phyloP scores from a whole-genome alignment of 2,797 vertebrate species.

The Sternotherus odoratus region DNA sequence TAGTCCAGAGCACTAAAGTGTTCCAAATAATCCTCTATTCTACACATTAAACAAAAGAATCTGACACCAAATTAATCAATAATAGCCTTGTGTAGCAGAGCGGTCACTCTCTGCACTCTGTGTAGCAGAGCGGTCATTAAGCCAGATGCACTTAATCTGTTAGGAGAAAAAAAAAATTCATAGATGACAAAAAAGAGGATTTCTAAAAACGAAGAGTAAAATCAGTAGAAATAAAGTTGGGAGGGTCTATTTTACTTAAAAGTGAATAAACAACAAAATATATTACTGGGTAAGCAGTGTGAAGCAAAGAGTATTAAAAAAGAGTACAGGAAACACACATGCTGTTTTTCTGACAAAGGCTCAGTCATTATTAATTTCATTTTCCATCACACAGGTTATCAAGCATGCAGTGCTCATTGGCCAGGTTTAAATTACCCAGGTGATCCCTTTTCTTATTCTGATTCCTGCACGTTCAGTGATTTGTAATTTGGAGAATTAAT shows the following conservation, averaged over 20 bases:
- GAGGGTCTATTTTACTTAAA: too few relatives aligned
- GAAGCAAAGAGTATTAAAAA: background rate
- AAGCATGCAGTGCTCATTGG: accelerated
- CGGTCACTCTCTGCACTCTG: too few relatives aligned
- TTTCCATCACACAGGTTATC: background rate
- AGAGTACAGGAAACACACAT: too few relatives aligned
- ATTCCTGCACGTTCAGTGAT: background rate
- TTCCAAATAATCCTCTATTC: background rate
- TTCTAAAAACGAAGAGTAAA: too few relatives aligned
- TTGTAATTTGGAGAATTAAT: background rate
- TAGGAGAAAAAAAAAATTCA: too few relatives aligned
- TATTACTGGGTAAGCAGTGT: too few relatives aligned
- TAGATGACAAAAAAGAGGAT: too few relatives aligned
- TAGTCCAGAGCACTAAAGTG: background rate
- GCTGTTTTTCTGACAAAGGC: too few relatives aligned
- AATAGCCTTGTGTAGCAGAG: background rate
- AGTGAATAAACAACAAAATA: too few relatives aligned
- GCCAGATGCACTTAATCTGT: background rate
- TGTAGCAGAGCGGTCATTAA: too few relatives aligned
- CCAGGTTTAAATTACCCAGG: accelerated
- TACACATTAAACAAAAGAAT: background rate
- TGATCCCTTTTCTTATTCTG: background rate
- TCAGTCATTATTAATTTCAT: background rate
- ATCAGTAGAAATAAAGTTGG: too few relatives aligned
- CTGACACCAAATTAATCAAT: background rate